Evolutionary conservation across 2,797 vertebrate species (phyloP).

Genomic region (Acipenser ruthenus): DNA sequence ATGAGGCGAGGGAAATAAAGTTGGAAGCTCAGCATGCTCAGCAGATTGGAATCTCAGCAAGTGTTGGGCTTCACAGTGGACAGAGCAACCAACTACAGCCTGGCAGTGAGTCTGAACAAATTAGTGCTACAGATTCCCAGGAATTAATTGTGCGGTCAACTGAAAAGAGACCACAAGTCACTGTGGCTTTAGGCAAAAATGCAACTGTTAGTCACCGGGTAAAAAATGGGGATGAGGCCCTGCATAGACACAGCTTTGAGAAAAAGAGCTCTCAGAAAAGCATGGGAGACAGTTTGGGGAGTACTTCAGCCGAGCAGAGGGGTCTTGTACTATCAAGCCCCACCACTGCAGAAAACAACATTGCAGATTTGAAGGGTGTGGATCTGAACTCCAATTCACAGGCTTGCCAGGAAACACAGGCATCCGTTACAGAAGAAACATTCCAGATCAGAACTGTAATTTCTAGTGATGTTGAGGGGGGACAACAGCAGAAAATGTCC

Average conservation of each 20-base stretch:
- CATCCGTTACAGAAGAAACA: slow-evolving; percentile 31
- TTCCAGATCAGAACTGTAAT: slow-evolving; percentile 49
- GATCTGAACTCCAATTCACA: slow-evolving; percentile 43
- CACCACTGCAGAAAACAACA: slow-evolving; percentile 18
- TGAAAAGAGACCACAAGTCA: slow-evolving; percentile 15
- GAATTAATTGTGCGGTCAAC: neutral
- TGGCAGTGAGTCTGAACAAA: slow-evolving; percentile 8
- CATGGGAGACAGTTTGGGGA: slow-evolving; percentile 23
- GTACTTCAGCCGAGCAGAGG: slow-evolving; percentile 12
- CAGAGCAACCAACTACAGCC: neutral
- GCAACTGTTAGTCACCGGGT: slow-evolving; percentile 13
- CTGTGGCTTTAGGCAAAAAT: slow-evolving; percentile 23
- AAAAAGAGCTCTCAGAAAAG: slow-evolving; percentile 10
- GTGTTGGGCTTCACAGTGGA: neutral
- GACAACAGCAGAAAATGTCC: slow-evolving; percentile 15
- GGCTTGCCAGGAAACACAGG: slow-evolving; percentile 24
- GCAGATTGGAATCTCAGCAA: neutral
- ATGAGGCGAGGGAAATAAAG: slow-evolving; percentile 33
- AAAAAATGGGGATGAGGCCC: slow-evolving; percentile 22
- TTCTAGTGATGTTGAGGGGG: slow-evolving; percentile 18
- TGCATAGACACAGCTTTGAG: slow-evolving; percentile 7
- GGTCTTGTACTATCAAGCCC: slow-evolving; percentile 26
- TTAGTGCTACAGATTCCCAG: slow-evolving; percentile 1
- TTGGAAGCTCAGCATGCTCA: slow-evolving; percentile 47
- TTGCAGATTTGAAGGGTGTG: slow-evolving; percentile 44